Conservation (phyloP, 2,113 vertebrate species). For the Sander lucioperca region DNA sequence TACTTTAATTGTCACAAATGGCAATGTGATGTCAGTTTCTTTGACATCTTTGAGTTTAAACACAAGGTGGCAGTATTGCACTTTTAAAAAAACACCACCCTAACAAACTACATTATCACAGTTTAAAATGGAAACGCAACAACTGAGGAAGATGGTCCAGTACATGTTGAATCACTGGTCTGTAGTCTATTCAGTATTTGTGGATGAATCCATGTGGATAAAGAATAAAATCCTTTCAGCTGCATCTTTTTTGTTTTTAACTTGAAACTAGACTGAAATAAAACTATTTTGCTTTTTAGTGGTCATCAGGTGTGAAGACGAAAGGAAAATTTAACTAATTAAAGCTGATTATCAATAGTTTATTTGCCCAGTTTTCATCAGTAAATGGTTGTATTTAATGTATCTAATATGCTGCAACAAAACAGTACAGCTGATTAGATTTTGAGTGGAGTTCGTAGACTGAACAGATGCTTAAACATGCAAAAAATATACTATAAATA, state of each 20-base stretch:
- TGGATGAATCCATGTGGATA: background rate
- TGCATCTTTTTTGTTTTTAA: background rate
- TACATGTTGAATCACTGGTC: background rate
- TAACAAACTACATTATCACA: background rate
- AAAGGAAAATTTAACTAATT: too few relatives aligned
- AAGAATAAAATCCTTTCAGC: background rate
- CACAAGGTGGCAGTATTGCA: conserved; percentile 60
- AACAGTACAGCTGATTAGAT: conserved; percentile 19
- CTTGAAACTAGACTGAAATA: background rate
- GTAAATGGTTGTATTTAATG: background rate
- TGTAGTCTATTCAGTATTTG: background rate
- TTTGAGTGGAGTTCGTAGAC: background rate
- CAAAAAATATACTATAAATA: conserved; percentile 10
- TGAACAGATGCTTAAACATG: conserved; percentile 3
- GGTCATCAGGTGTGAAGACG: background rate
- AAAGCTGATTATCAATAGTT: background rate
- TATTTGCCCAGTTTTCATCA: background rate
- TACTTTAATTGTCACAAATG: background rate
- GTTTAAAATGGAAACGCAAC: background rate
- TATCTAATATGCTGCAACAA: background rate
- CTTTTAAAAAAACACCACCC: background rate
- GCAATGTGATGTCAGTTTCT: too few relatives aligned
- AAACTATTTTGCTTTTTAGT: background rate
- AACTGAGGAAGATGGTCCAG: background rate
- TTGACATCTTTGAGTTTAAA: background rate